These are phyloP conservation scores for Lepidothrix coronata DNA, from an alignment of 2,113 vertebrate species.

Conservation along the genomic window DNA sequence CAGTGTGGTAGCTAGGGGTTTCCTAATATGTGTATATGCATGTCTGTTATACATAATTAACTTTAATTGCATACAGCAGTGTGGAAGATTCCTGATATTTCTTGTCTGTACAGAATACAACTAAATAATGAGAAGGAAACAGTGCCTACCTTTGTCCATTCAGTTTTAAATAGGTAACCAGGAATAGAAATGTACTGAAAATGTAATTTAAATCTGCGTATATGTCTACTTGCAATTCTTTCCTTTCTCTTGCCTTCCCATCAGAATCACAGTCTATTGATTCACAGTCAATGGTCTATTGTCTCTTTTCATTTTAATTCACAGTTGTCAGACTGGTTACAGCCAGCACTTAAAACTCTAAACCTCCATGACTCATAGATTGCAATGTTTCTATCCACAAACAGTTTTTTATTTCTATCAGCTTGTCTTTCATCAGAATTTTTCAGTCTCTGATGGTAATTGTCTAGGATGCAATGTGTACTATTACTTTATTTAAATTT, in stretches of 20 bases:
- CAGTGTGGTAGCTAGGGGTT: not conserved
- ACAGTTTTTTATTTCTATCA: not conserved
- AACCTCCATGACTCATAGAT: not conserved
- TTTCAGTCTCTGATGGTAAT: not conserved
- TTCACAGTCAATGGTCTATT: not conserved
- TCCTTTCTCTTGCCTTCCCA: not conserved
- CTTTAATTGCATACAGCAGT: not conserved
- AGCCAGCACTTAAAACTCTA: not conserved
- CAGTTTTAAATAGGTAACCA: not conserved
- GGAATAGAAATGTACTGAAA: not conserved
- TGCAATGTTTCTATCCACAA: not conserved
- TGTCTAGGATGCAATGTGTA: not conserved
- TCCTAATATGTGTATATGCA: not conserved
- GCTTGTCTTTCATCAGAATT: not conserved
- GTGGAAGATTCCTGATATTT: not conserved
- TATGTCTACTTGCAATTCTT: not conserved
- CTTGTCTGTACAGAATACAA: not conserved
- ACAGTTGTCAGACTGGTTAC: not conserved
- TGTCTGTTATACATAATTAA: not conserved
- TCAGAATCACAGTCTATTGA: not conserved
- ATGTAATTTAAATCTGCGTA: not conserved
- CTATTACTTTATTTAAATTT: not conserved
- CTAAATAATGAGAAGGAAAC: not conserved
- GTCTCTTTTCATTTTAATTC: not conserved
- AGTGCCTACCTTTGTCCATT: not conserved